Conservation (phyloP, 2,797 vertebrate genomes). For the Natrix natrix region DNA sequence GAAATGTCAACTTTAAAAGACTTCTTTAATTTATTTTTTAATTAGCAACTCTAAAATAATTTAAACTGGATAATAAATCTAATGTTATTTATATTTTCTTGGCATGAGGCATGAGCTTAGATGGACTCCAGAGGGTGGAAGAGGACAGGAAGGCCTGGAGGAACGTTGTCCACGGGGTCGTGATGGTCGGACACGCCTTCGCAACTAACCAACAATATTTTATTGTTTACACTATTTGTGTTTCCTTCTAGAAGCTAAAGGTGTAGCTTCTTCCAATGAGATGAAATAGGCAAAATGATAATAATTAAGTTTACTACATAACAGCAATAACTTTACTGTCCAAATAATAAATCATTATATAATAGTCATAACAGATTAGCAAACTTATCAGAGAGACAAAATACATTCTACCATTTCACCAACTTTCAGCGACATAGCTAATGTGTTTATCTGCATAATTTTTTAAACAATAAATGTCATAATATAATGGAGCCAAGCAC, state of each 20-base stretch:
- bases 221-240: background rate
- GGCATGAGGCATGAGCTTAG: too few species aligned
- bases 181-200: too few species aligned
- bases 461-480: background rate
- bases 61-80: background rate
- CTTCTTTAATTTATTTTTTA: background rate
- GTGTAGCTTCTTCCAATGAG: background rate
- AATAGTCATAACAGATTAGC: background rate
- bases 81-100: background rate
- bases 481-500: background rate
- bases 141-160: too few species aligned
- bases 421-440: background rate
- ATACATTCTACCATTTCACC: background rate
- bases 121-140: too few species aligned
- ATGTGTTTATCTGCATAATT: background rate
- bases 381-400: background rate
- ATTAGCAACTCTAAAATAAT: conserved; percentile 13
- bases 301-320: background rate
- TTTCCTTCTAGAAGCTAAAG: background rate
- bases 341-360: background rate
- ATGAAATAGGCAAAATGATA: background rate
- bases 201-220: background rate
- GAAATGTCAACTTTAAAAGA: background rate
- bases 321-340: background rate
- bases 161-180: too few species aligned